A percentile compares a stretch with the other conserved stretches of the same genome.
phyloP scores from a whole-genome alignment of 1,140 invertebrate genomes.

The Ceratina calcarata region DNA sequence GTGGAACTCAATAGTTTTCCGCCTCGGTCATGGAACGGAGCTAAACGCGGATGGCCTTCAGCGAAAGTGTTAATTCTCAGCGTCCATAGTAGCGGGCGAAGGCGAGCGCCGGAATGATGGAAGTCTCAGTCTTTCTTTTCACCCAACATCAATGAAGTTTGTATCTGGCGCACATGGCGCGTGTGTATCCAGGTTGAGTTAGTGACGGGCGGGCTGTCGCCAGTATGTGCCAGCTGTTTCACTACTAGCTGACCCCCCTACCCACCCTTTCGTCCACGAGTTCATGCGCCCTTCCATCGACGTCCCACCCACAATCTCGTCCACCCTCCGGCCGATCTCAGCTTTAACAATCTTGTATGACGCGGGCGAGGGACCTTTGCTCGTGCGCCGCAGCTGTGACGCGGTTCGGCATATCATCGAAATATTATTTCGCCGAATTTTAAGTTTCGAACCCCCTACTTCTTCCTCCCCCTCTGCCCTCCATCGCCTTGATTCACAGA shows the following conservation, averaged over 20 bases:
- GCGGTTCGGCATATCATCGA: constrained; percentile 77
- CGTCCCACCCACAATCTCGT: constrained; percentile 21
- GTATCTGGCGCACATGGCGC: constrained; percentile 78
- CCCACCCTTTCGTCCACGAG: too few relatives aligned
- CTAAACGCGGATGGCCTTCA: too few relatives aligned
- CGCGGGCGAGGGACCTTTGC: constrained; percentile 67
- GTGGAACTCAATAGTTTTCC: too few relatives aligned
- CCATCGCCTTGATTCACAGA: not conserved
- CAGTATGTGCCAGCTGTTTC: constrained; percentile 78
- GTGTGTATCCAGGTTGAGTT: constrained; percentile 78
- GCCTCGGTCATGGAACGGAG: too few relatives aligned
- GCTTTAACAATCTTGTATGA: constrained; percentile 79
- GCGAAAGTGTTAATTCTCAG: not conserved
- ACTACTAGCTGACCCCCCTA: constrained; percentile 69
- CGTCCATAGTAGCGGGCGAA: not conserved
- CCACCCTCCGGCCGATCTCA: constrained; percentile 45
- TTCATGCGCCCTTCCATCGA: constrained; percentile 28
- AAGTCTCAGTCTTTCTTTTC: constrained; percentile 68
- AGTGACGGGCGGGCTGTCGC: constrained; percentile 78
- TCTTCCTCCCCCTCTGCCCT: constrained; percentile 9
- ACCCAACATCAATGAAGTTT: constrained; percentile 79
- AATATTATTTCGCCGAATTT: constrained; percentile 78
- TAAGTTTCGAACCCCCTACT: constrained; percentile 58
- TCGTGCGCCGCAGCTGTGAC: constrained; percentile 76
- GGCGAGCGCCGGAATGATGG: constrained; percentile 19